Base-by-base conservation (phyloP, 2,888 invertebrate genomes). In the Chironomus riparius region DNA sequence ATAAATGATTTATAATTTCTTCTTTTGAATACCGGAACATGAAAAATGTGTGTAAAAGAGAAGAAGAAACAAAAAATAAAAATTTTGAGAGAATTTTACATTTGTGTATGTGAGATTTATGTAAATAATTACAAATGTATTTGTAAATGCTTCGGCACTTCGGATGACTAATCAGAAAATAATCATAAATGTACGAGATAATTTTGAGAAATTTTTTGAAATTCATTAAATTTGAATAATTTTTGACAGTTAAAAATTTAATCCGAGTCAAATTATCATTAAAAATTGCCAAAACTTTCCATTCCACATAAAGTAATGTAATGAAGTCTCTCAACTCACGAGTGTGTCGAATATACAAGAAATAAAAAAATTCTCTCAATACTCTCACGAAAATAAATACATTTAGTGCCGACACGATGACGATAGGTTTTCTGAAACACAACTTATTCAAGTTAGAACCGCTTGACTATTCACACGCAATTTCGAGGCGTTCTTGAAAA, bases 381-480 rank as follows among this genome's bases (percentile, higher is more conserved):
- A 13, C 22, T 22, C 56, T 56, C 56, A 15, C 56, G 56, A 13
- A 22, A 24, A 62, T 24, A 65, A 24, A 24, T 13, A 24, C 4
- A 21, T 65, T 65, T 24, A 7, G 18, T 65, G 65, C 21, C 24
- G 65, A 65, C 24, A 65, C 18, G 18, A 15, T 15, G 21, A 13
- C 65, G 21, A 22, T 65, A 12, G 21, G 12, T 24, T 24, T 24
- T 24, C 13, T 24, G 65, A 65, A 65, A 24, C 65, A 18, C 22
- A 62, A 62, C 62, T 65, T 22, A 65, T 24, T 73, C 72, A 73
- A 73, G 72, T 62, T 73, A 28, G n/a, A 62, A 28, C 62, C 62
- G 72, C 47, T 65, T 21, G 65, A 65, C 65, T 65, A 65, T 65
- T 65, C 65, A 65, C 65, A 65, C 65, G 65, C 65, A 24, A 65